Percentiles rank a stretch among this genome's conserved stretches.
Conservation (phyloP, 2,797 vertebrate species). For the Manis pentadactyla region DNA sequence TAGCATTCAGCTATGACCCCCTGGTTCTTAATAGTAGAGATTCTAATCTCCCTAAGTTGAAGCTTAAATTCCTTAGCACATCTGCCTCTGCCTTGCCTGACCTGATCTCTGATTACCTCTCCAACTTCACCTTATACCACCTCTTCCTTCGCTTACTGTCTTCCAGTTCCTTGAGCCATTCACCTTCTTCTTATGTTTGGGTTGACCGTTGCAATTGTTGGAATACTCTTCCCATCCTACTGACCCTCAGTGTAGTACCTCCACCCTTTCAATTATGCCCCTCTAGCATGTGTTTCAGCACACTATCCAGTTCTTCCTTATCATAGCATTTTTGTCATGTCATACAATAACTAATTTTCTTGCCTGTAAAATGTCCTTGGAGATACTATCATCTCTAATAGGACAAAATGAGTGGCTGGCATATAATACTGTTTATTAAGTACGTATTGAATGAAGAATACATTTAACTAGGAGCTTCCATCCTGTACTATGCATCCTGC, state of each 20-base stretch:
- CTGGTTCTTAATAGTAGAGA: background rate
- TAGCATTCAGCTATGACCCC: background rate
- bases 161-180: background rate
- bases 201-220: background rate
- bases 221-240: background rate
- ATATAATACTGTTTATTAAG: background rate
- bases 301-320: background rate
- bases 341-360: background rate
- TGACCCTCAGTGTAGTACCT: background rate
- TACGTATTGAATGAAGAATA: background rate
- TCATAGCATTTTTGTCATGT: background rate
- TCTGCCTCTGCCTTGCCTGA: fast-evolving
- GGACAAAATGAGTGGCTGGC: background rate
- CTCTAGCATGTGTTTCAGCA: background rate
- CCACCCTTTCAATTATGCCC: background rate
- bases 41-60: background rate
- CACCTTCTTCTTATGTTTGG: background rate
- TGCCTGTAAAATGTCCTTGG: background rate
- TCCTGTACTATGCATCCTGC: background rate
- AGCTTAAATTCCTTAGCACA: background rate
- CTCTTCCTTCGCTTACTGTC: background rate
- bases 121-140: background rate
- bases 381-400: background rate
- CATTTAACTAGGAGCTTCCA: background rate
- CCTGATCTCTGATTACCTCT: background rate